Evolutionary conservation across 2,797 vertebrate species (phyloP).

Genomic region (Phoxinus dragarum): DNA sequence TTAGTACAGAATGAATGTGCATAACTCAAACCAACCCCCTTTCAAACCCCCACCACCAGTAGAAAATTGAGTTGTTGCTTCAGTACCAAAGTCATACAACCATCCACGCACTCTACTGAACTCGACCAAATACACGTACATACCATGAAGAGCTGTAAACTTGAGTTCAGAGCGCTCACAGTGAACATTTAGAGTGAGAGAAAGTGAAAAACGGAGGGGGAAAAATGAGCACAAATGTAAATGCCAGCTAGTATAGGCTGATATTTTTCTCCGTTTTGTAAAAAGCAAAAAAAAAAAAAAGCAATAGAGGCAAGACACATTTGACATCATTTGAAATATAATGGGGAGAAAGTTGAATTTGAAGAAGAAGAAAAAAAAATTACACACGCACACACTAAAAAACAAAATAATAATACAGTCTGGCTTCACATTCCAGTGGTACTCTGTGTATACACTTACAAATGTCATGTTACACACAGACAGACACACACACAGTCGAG

Average conservation of each 20-base stretch:
- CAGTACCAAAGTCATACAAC: constrained; percentile 68
- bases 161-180: constrained; percentile 65
- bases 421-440: constrained; percentile 89
- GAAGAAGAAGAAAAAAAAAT: constrained; percentile 31
- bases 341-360: constrained; percentile 51
- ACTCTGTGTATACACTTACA: constrained; percentile 83
- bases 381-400: constrained; percentile 38
- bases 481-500: constrained; percentile 80
- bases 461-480: constrained; percentile 77
- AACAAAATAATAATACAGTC: constrained; percentile 80
- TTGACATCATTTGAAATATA: constrained; percentile 58
- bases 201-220: constrained; percentile 35
- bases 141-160: constrained; percentile 75
- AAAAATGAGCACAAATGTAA: background rate
- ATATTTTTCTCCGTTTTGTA: constrained; percentile 57
- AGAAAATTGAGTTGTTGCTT: constrained; percentile 62
- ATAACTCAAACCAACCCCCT: constrained; percentile 49
- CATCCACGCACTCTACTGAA: constrained; percentile 63
- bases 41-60: constrained; percentile 50
- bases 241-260: constrained; percentile 50
- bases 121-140: constrained; percentile 65
- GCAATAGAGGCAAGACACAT: constrained; percentile 44
- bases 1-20: constrained; percentile 47
- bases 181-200: constrained; percentile 62
- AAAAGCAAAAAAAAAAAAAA: constrained; percentile 61